Conservation (phyloP, 1,140 invertebrate species). For the Leptonema lineaticorne region DNA sequence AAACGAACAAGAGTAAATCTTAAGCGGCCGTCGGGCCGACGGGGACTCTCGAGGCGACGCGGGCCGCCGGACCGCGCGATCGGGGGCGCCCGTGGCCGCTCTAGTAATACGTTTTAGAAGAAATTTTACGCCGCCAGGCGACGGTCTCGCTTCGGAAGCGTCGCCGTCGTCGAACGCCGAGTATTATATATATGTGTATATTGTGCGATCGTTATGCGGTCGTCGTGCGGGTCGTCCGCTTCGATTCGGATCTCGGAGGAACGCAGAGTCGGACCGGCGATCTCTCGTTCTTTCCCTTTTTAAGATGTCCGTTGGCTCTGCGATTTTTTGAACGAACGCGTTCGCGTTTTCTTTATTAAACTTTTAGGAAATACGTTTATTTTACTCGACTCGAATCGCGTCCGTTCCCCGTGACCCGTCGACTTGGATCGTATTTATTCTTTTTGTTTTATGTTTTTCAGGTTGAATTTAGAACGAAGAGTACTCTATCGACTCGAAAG, state of each 20-base stretch:
- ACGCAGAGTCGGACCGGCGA: too few relatives aligned
- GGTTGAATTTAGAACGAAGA: too few relatives aligned
- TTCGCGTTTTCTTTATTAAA: background rate
- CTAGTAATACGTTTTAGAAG: background rate
- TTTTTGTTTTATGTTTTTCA: too few relatives aligned
- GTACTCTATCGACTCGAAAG: too few relatives aligned
- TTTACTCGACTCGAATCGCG: background rate
- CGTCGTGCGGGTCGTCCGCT: background rate
- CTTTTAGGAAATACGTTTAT: background rate
- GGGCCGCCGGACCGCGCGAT: background rate
- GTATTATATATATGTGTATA: too few relatives aligned
- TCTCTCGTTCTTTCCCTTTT: too few relatives aligned
- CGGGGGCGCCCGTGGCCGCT: background rate
- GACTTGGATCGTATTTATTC: too few relatives aligned
- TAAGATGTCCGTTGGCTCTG: too few relatives aligned
- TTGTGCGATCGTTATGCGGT: background rate
- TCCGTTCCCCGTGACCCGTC: background rate
- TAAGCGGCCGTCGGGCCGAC: conserved; percentile 45
- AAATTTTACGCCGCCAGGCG: conserved; percentile 2
- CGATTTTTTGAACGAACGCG: too few relatives aligned
- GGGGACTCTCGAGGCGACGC: too few relatives aligned
- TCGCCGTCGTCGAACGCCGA: background rate
- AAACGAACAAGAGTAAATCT: conserved; percentile 74
- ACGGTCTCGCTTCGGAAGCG: background rate
- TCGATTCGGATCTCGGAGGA: background rate